Evolutionary conservation across 2,888 invertebrate genomes (phyloP).

Genomic region (Phalera bucephala): DNA sequence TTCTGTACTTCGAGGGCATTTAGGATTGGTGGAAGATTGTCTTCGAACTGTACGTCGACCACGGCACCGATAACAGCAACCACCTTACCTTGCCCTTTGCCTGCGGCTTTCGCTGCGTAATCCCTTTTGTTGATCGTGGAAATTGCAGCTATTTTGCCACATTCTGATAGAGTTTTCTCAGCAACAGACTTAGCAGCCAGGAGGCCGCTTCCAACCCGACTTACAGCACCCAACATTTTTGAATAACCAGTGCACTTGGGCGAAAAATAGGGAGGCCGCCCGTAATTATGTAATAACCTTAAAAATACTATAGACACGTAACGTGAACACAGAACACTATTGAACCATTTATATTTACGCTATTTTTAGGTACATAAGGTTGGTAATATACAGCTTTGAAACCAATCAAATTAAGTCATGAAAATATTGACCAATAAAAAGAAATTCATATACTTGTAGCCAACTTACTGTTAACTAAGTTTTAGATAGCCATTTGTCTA

Average conservation of each 20-base stretch:
- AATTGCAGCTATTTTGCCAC: constrained; percentile 78
- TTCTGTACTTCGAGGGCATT: constrained; percentile 96
- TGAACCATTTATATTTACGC: constrained; percentile 10
- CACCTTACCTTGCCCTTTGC: constrained; percentile 84
- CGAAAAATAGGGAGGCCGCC: constrained; percentile 48
- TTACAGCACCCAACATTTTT: constrained; percentile 85
- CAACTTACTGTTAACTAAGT: too few species aligned
- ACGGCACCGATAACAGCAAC: constrained; percentile 99
- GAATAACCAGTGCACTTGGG: constrained; percentile 46
- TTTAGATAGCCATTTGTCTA: too few species aligned
- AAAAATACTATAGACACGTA: constrained; percentile 38
- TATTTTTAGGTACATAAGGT: too few species aligned
- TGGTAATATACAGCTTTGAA: too few species aligned
- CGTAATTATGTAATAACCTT: constrained; percentile 74
- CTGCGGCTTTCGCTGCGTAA: constrained; percentile 65
- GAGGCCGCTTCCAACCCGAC: constrained; percentile 84
- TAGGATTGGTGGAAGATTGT: constrained; percentile 94
- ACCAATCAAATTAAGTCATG: not conserved
- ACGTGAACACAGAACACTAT: constrained; percentile 10
- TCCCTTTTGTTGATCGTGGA: constrained; percentile 64
- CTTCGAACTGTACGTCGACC: constrained; percentile 98
- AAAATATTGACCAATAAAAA: too few species aligned
- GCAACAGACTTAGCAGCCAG: constrained; percentile 82
- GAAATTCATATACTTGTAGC: too few species aligned
- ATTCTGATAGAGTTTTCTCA: constrained; percentile 83